Evolutionary conservation across 2,113 vertebrate species (phyloP).

Genomic region (Gambusia affinis): DNA sequence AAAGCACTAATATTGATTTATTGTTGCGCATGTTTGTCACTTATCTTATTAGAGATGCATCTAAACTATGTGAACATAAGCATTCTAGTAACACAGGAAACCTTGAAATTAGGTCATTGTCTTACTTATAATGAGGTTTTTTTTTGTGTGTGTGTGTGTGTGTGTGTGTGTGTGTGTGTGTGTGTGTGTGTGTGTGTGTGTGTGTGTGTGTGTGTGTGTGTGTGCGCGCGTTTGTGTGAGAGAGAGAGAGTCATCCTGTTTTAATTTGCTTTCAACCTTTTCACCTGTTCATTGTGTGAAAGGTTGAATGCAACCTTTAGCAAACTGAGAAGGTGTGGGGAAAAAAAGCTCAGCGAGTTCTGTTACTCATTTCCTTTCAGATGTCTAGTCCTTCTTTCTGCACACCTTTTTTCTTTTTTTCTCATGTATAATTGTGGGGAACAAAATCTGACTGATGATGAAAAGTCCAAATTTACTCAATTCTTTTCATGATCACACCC

Average conservation of each 20-base stretch:
- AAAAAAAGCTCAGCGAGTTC: neutral
- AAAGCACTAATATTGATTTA: too few species aligned
- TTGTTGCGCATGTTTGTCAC: too few species aligned
- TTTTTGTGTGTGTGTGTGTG: conserved; percentile 1
- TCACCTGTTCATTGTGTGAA: too few species aligned
- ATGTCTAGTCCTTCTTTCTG: neutral
- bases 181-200: neutral
- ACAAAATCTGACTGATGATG: neutral
- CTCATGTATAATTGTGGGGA: neutral
- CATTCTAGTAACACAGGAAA: neutral
- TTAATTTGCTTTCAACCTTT: too few species aligned
- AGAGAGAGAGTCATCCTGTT: neutral
- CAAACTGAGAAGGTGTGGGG: too few species aligned
- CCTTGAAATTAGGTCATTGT: neutral
- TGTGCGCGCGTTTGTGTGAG: too few species aligned
- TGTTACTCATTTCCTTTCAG: neutral
- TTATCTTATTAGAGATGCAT: too few species aligned
- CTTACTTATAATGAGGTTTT: neutral
- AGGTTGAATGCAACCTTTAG: neutral
- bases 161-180: too few species aligned
- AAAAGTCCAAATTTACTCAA: conserved; percentile 4
- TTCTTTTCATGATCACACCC: neutral
- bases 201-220: neutral
- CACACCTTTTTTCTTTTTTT: neutral
- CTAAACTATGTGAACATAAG: neutral